Percentiles rank a stretch among this genome's conserved stretches.
Conservation (phyloP, 2,113 vertebrate genomes). For the Gavia stellata region DNA sequence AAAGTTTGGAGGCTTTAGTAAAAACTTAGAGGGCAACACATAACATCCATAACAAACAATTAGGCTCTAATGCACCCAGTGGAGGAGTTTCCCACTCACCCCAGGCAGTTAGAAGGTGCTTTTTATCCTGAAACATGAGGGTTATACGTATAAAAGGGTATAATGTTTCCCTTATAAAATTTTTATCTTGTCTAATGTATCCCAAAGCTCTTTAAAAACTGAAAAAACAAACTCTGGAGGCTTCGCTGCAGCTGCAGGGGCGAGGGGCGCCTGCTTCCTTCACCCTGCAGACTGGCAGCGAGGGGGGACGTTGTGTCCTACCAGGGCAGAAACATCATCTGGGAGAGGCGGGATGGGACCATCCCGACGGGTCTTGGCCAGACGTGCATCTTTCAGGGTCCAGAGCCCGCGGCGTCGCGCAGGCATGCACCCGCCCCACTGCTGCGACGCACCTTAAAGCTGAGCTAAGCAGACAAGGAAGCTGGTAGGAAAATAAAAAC, state of each 20-base stretch:
- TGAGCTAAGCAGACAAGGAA: not conserved
- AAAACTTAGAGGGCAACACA: not conserved
- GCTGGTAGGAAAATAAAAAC: not conserved
- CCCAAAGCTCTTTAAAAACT: slow-evolving; percentile 18
- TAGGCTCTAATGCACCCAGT: not conserved
- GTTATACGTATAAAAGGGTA: not conserved
- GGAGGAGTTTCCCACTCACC: not conserved
- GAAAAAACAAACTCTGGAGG: not conserved
- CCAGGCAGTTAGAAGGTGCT: not conserved
- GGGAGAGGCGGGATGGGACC: not conserved
- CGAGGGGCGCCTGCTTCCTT: not conserved
- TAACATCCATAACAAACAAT: not conserved
- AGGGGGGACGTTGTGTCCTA: not conserved
- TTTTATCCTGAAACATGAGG: not conserved
- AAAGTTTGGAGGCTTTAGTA: not conserved
- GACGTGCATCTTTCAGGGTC: not conserved
- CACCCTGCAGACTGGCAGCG: not conserved
- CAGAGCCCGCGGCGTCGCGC: not conserved
- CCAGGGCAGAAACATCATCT: accelerated
- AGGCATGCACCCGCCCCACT: accelerated
- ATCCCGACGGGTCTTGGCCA: accelerated
- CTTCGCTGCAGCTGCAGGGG: not conserved
- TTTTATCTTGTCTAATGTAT: slow-evolving; percentile 36
- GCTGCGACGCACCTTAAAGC: not conserved
- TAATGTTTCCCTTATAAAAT: slow-evolving; percentile 20